Evolutionary conservation across 2,888 invertebrate species (phyloP), one percentile per base, ranked within the genome.

Genomic region (Tetanocera ferruginea): DNA sequence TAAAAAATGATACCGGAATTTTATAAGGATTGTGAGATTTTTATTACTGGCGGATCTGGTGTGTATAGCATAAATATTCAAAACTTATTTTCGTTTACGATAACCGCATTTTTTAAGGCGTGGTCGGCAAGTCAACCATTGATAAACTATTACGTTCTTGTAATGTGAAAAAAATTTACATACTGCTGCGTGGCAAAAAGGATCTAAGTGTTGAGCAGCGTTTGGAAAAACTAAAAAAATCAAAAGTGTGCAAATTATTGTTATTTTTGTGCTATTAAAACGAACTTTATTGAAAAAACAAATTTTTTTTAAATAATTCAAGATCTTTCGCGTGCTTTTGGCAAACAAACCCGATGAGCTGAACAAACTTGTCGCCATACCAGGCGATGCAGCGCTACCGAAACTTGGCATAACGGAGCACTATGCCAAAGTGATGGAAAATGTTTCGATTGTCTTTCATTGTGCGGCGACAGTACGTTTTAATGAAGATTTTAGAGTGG

Each of bases 71-170:
- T 5, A 37, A 4, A 31, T 52, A 66, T n/a, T 4, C 14, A 9
- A 64, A 25, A 71, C 19, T 25, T 3, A 28, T 62, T 23, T 70
- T 51, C 23, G 4, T 55, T 72, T 4, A 72, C 28, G 60, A 4
- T 11, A 5, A 52, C n/a, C 5, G 49, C 14, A 23, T 31, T 51
- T 17, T 74, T 87, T 1, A 85, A 92, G 97, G 97, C 0, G 97
- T 97, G 85, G 92, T 98, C 88, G 97, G 98, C 0, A 97, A 98
- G 90, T 94, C 95, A 0, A 88, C 97, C 25, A 91, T 97, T 5
- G 97, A 98, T 88, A 98, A 98, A 88, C 89, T 98, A 3, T 89
- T 98, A 3, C 93, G 97, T 83, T 95, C 95, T 5, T 96, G 96
- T 86, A 93, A 93, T 2, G 87, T 98, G 17, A 91, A 93, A 52